Evolutionary conservation across 2,888 invertebrate genomes (phyloP).

Genomic region (Drosophila paranaensis): DNA sequence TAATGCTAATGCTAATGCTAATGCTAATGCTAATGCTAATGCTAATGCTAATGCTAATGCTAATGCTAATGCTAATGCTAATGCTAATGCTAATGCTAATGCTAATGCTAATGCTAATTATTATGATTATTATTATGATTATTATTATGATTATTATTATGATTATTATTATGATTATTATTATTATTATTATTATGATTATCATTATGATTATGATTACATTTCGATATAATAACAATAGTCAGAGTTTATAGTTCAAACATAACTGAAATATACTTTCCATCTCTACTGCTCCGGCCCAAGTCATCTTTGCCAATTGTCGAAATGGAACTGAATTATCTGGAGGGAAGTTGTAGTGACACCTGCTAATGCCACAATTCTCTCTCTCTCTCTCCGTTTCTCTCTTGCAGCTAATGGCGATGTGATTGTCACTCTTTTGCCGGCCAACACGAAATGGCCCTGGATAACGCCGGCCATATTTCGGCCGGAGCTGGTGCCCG

Average conservation of each 20-base stretch:
- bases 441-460: conserved; percentile 94
- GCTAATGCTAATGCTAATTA: too few relatives aligned
- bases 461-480: conserved; percentile 97
- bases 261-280: not conserved
- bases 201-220: too few relatives aligned
- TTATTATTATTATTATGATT: too few relatives aligned
- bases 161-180: too few relatives aligned
- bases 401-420: conserved; percentile 92
- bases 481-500: conserved; percentile 96
- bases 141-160: too few relatives aligned
- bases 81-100: too few relatives aligned
- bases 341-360: not conserved
- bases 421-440: conserved; percentile 94
- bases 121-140: too few relatives aligned
- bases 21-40: too few relatives aligned
- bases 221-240: not conserved
- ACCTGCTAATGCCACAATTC: conserved; percentile 10
- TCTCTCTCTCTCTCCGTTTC: not conserved
- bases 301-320: not conserved
- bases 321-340: conserved; percentile 2
- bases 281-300: not conserved
- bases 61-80: too few relatives aligned
- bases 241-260: not conserved
- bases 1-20: too few relatives aligned
- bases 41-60: too few relatives aligned